Percentiles rank a stretch among this genome's conserved stretches.
phyloP scores from a whole-genome alignment of 2,113 vertebrate genomes.

The Isurus oxyrinchus region DNA sequence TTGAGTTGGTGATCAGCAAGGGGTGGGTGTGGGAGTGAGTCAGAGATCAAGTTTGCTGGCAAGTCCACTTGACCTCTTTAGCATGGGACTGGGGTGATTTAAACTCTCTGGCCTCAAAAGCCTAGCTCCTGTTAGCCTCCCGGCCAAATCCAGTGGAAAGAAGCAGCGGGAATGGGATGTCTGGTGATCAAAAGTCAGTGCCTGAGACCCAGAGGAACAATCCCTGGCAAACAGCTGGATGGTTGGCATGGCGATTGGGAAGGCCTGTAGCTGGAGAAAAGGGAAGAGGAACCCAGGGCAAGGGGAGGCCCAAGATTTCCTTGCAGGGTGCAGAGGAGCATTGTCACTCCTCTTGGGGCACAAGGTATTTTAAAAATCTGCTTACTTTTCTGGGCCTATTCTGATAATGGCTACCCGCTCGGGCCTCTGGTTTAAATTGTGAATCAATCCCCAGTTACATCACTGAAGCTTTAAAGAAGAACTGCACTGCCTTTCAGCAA shows the following conservation, averaged over 20 bases:
- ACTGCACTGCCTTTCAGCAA: not conserved
- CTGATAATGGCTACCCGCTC: not conserved
- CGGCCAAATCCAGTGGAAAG: not conserved
- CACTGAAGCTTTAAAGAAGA: not conserved
- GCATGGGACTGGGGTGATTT: no score
- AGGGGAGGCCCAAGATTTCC: not conserved
- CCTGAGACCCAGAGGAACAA: not conserved
- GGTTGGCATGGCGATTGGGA: not conserved
- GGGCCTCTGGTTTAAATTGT: not conserved
- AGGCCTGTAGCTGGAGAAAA: not conserved
- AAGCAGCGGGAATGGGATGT: not conserved
- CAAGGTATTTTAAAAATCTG: not conserved
- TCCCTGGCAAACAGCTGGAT: not conserved
- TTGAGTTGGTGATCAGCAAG: no score
- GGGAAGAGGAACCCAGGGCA: not conserved
- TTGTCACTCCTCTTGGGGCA: not conserved
- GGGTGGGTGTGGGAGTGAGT: no score
- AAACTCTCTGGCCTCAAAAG: no score
- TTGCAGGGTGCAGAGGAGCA: not conserved
- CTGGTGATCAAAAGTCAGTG: not conserved
- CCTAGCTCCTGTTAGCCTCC: not conserved
- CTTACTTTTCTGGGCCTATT: not conserved
- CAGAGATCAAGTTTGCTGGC: no score
- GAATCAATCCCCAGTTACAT: not conserved
- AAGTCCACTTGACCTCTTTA: no score